Conservation (phyloP, 2,797 vertebrate genomes). For the Artibeus lituratus region DNA sequence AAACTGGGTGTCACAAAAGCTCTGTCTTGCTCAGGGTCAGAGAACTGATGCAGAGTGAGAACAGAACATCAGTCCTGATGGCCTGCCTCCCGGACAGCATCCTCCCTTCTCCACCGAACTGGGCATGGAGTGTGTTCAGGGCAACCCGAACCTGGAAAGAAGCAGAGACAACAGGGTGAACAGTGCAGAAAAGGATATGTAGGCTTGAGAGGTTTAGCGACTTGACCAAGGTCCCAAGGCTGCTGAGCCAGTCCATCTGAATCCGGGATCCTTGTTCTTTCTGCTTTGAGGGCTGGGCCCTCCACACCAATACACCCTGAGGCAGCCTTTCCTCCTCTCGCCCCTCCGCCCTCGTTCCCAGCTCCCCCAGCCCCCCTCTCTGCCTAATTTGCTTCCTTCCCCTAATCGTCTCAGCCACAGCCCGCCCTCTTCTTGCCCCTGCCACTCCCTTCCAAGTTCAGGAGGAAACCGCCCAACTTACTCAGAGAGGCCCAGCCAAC, state of each 20-base stretch:
- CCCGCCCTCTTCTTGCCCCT: not conserved
- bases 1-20: not conserved
- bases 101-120: not conserved
- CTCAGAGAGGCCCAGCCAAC: constrained; percentile 49
- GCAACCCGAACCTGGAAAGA: not conserved
- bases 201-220: not conserved
- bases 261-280: not conserved
- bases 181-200: not conserved
- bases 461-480: constrained; percentile 33
- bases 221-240: not conserved
- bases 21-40: not conserved
- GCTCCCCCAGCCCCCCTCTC: not conserved
- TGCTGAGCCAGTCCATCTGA: not conserved
- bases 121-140: not conserved
- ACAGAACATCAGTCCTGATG: not conserved
- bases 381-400: not conserved
- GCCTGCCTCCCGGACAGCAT: not conserved
- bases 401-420: not conserved
- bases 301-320: not conserved
- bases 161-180: not conserved
- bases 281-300: not conserved
- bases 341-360: not conserved
- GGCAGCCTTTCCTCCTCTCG: not conserved
- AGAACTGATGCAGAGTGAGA: not conserved
- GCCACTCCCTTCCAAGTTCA: not conserved